Evolutionary conservation across 2,113 vertebrate species (phyloP), one percentile per base, ranked within the genome.

Genomic region (Bufo gargarizans): DNA sequence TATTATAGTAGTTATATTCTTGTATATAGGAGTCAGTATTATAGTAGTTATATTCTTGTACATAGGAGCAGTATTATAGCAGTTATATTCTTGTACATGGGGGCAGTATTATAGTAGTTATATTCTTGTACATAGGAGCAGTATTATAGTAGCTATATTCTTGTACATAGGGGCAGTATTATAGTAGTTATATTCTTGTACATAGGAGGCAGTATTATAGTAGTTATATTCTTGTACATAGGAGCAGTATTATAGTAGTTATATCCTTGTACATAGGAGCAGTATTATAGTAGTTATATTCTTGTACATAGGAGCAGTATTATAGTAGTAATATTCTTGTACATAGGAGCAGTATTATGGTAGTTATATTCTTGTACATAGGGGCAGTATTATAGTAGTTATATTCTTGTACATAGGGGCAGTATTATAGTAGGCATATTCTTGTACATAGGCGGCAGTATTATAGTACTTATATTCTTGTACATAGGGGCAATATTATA

Each of bases 91-190:
- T 43, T 33, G 67, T 71, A 71, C 16, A 71, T 71, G 43, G 67
- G 67, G 5, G 67, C 22, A 71, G 67, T 71, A 71, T 71, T 71
- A 71, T 71, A 71, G 67, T 71, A 71, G 22, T 43, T 71, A 71
- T 71, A 71, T 71, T 71, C 67, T 43, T 71, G 67, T 71, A 71
- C 16, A 71, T 71, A 71, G 22, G 67, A 4, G 22, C 22, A 71
- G 67, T 71, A 71, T 71, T 71, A 71, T 71, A 71, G 67, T 71
- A 71, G 67, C 43, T 71, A 71, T 71, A 71, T 71, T 71, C 67
- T 43, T 71, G 67, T 71, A 71, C 6, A 71, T 71, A 71, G 67
- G 67, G 3, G 22, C 22, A 43, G 67, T 71, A 71, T 71, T 71
- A 71, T 71, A 43, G 67, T 71, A 71, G 67, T 71, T 69, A 71